Base-by-base conservation (phyloP, 2,888 invertebrate species). In the Malthinus seriepunctatus region DNA sequence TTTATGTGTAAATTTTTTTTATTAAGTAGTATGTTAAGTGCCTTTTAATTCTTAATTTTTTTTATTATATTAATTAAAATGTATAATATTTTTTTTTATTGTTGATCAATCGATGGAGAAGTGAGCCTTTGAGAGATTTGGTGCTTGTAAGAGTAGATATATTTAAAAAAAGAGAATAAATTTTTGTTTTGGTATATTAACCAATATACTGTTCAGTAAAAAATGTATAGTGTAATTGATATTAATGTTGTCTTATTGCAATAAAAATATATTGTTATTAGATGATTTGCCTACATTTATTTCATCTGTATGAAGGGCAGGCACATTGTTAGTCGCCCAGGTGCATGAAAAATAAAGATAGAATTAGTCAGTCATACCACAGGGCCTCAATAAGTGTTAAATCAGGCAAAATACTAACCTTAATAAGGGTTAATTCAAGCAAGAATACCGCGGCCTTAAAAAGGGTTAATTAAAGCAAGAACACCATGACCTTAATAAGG, bases 1-100 rank as follows among this genome's bases (percentile, higher is more conserved):
- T 69, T 65, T 60, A 56, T 54, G 57, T 70, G 69, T 71, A 70
- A 65, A 70, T 71, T 71, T 71, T 68, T 69, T 69, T 63, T 60
- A 56, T 60, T 53, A 44, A 44, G 49, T 56, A 60, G 52, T 60
- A 38, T 50, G 44, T 55, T 71, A 74, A 74, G 73, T 73, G 73
- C 73, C 74, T 73, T 74, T 70, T 68, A 69, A 70, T 71, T 62
- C 51, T 63, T 49, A 59, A 49, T 50, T 60, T 64, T 66, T 62
- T 42, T 15, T 56, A 65, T 51, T 58, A 39, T 52, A 53, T 56
- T 55, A 49, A 67, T 67, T 69, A 56, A 47, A 56, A 50, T 56
- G 53, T 64, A 56, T 60, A 48, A 50, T 56, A 49, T 39, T 56
- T 38, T 53, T n/a, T 50, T 51, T 50, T 56, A 58, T 57, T 57